phyloP scores from a whole-genome alignment of 1,140 invertebrate species.

The Polypedilum vanderplanki region DNA sequence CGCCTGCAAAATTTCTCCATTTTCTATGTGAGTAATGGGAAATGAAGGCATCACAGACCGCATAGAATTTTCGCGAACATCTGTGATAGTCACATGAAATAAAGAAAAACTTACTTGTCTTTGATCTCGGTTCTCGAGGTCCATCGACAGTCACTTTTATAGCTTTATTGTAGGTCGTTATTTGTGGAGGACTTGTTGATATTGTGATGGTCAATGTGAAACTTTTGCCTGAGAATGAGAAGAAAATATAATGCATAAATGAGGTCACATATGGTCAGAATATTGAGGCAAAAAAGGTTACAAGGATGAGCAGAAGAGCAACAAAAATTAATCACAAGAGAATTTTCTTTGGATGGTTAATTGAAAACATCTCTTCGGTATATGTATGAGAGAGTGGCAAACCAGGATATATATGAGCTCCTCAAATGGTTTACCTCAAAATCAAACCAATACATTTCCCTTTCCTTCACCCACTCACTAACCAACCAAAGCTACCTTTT shows the following conservation, averaged over 20 bases:
- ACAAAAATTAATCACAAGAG: constrained; percentile 19
- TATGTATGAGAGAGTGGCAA: background rate
- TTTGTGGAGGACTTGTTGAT: constrained; percentile 84
- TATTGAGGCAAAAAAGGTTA: background rate
- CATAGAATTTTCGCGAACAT: constrained; percentile 3
- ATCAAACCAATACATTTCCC: constrained; percentile 29
- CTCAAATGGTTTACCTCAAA: constrained; percentile 28
- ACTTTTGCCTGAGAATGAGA: constrained; percentile 73
- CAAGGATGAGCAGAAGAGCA: background rate
- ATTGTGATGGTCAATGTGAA: constrained; percentile 96
- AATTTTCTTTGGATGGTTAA: constrained; percentile 18
- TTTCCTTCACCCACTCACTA: constrained; percentile 9
- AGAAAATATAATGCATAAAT: background rate
- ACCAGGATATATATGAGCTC: constrained; percentile 17
- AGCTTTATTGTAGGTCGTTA: constrained; percentile 95
- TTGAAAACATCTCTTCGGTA: constrained; percentile 12
- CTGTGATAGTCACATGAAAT: constrained; percentile 24
- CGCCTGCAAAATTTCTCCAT: background rate
- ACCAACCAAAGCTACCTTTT: background rate
- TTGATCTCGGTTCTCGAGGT: constrained; percentile 93
- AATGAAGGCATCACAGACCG: background rate
- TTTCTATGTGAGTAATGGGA: background rate
- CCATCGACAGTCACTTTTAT: constrained; percentile 98
- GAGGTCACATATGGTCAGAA: background rate
- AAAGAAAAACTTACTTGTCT: constrained; percentile 80